phyloP scores from a whole-genome alignment of 2,797 vertebrate genomes.

The Neopelma chrysocephalum region DNA sequence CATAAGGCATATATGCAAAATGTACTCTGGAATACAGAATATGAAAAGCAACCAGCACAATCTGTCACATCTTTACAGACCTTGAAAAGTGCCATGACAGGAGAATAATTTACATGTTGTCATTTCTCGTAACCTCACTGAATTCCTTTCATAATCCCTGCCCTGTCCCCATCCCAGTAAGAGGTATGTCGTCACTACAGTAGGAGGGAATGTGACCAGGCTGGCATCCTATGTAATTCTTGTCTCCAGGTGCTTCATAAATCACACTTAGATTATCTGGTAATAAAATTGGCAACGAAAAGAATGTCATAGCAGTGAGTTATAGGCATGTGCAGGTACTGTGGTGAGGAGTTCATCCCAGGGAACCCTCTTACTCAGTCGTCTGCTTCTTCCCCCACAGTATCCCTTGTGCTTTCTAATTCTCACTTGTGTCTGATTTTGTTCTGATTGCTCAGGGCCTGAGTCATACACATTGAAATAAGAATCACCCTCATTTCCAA shows the following conservation, averaged over 20 bases:
- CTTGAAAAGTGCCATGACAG: neutral
- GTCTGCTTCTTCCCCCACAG: neutral
- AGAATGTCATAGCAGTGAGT: neutral
- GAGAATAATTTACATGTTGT: neutral
- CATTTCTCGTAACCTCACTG: neutral
- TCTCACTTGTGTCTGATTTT: slow-evolving; percentile 8
- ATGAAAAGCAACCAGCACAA: neutral
- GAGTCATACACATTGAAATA: slow-evolving; percentile 23
- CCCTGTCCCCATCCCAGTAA: neutral
- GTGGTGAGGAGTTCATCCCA: neutral
- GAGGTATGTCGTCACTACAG: neutral
- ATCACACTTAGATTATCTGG: neutral
- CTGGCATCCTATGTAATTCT: neutral
- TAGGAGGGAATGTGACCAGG: neutral
- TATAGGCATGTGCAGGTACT: neutral
- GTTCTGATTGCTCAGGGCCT: slow-evolving; percentile 20
- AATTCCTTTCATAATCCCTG: neutral
- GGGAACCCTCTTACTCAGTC: neutral
- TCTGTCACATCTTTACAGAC: slow-evolving; percentile 6
- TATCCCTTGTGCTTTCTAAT: neutral
- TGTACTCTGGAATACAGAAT: neutral
- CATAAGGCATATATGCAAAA: neutral
- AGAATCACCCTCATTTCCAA: slow-evolving; percentile 21
- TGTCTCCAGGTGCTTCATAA: slow-evolving; percentile 19
- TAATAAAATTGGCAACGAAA: neutral